Conservation (phyloP, 2,797 vertebrate genomes). For the Odontamblyopus rebecca region DNA sequence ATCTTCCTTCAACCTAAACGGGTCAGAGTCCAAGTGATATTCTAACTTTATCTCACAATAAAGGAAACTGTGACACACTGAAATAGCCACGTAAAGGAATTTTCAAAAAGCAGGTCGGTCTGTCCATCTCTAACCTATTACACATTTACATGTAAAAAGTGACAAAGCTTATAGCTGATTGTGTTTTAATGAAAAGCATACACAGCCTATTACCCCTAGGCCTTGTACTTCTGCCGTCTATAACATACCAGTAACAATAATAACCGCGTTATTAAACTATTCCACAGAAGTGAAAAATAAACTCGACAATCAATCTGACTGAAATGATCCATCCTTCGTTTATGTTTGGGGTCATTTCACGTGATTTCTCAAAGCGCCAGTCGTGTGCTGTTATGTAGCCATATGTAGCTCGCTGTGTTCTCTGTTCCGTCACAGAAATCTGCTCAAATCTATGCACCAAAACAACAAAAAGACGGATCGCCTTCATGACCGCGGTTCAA, state of each 20-base stretch:
- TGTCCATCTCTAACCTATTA: background rate
- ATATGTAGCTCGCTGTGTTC: constrained; percentile 47
- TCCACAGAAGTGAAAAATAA: background rate
- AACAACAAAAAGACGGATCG: constrained; percentile 37
- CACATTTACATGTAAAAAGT: background rate
- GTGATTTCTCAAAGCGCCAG: constrained; percentile 25
- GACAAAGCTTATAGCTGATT: background rate
- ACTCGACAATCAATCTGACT: background rate
- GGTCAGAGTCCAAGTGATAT: background rate
- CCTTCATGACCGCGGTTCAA: constrained; percentile 28
- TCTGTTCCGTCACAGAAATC: constrained; percentile 47
- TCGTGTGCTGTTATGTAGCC: constrained; percentile 51
- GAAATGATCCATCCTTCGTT: background rate
- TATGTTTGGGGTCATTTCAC: background rate
- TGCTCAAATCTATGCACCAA: constrained; percentile 30
- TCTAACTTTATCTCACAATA: constrained; percentile 3
- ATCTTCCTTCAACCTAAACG: background rate
- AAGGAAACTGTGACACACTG: background rate
- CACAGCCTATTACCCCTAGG: background rate
- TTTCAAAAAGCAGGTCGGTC: background rate
- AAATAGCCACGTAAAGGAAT: background rate
- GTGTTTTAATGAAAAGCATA: background rate
- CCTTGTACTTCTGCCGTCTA: background rate
- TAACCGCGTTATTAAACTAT: background rate
- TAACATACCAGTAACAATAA: background rate